These are phyloP conservation scores for Eumeta japonica DNA, from an alignment of 1,140 invertebrate species.

Conservation along the genomic window DNA sequence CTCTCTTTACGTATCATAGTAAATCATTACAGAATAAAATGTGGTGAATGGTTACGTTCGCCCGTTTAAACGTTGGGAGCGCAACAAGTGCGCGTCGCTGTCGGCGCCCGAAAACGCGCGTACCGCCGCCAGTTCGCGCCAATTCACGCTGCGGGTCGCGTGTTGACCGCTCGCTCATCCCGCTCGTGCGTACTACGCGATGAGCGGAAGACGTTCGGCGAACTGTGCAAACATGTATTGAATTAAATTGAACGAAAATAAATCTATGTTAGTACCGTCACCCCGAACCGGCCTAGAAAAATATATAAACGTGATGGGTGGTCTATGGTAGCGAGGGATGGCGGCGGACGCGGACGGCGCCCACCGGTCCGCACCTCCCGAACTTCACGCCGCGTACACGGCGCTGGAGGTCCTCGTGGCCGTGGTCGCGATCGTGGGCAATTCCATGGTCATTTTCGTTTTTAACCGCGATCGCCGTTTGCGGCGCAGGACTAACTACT, in stretches of 20 bases:
- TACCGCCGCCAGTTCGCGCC: not conserved
- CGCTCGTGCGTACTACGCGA: not conserved
- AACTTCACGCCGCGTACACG: slow-evolving; percentile 68
- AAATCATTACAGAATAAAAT: not conserved
- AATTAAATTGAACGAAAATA: too few relatives aligned
- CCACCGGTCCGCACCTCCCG: slow-evolving; percentile 39
- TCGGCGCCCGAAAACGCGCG: not conserved
- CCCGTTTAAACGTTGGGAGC: not conserved
- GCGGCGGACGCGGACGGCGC: slow-evolving; percentile 26
- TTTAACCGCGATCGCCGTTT: slow-evolving; percentile 75
- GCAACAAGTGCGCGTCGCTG: not conserved
- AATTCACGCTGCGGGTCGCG: not conserved
- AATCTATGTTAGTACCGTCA: too few relatives aligned
- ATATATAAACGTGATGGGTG: too few relatives aligned
- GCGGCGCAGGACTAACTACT: slow-evolving; percentile 83
- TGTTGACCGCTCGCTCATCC: too few relatives aligned
- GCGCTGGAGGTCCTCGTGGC: slow-evolving; percentile 79
- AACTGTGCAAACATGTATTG: too few relatives aligned
- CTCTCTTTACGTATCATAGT: too few relatives aligned
- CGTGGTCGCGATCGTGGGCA: slow-evolving; percentile 77
- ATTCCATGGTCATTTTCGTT: slow-evolving; percentile 81
- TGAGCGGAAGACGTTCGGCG: not conserved
- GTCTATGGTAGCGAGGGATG: too few relatives aligned
- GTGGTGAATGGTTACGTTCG: not conserved
- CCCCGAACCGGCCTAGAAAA: too few relatives aligned